Percentiles rank a stretch among this genome's conserved stretches.
Conservation (phyloP, 2,797 vertebrate genomes). For the Cossypha polioptera region DNA sequence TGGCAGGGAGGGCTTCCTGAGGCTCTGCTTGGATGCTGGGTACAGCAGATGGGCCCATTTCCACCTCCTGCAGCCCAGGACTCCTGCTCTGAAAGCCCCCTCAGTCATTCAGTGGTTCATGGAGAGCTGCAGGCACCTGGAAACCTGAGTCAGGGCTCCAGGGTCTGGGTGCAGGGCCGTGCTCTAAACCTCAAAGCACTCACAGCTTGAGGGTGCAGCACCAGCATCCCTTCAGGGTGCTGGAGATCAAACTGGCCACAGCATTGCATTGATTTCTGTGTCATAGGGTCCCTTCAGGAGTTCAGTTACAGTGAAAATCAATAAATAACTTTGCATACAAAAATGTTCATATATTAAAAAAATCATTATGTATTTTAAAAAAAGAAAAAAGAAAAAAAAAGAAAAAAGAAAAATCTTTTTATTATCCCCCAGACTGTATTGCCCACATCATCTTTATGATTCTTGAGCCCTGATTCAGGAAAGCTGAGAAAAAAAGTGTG, state of each 20-base stretch:
- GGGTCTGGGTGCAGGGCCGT: neutral
- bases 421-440: neutral
- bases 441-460: neutral
- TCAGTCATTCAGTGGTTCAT: neutral
- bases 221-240: neutral
- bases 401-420: neutral
- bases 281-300: neutral
- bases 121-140: neutral
- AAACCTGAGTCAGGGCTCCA: neutral
- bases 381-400: neutral
- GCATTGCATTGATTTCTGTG: neutral
- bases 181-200: neutral
- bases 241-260: neutral
- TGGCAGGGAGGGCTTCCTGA: neutral
- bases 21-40: neutral
- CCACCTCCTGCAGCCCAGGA: neutral
- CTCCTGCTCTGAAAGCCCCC: neutral
- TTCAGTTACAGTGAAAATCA: conserved; percentile 33
- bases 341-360: conserved; percentile 23
- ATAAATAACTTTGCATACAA: conserved; percentile 61
- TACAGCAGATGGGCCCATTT: neutral
- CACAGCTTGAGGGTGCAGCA: neutral
- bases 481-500: neutral
- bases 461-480: conserved; percentile 28
- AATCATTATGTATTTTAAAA: neutral